Evolutionary conservation across 30 jellyfish, hydroid and myxozoan species (phyloP).

Genomic region (Hydractinia echinata): DNA sequence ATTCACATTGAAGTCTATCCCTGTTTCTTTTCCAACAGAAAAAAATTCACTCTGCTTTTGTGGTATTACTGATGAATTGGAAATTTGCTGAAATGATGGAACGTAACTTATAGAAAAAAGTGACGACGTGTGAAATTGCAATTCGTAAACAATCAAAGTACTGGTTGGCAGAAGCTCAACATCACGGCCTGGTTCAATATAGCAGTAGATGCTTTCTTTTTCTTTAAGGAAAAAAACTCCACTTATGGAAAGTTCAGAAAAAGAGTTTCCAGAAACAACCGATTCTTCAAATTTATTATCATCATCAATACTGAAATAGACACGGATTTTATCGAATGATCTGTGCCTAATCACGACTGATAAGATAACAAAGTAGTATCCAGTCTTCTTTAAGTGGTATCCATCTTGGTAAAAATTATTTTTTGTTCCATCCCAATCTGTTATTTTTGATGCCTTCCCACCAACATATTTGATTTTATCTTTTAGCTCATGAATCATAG

Average conservation of each 20-base stretch:
- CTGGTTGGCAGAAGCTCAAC: background rate
- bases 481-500: background rate
- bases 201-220: background rate
- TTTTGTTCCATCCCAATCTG: background rate
- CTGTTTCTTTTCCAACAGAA: no score
- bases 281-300: background rate
- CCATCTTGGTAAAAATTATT: constrained; percentile 8
- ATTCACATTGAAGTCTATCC: no score
- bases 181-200: background rate
- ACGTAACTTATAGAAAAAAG: background rate
- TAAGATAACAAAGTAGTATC: constrained; percentile 1
- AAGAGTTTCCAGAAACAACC: background rate
- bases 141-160: background rate
- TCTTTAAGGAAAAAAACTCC: constrained; percentile 7
- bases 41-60: no score
- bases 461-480: background rate
- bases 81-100: no score
- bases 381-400: constrained; percentile 13
- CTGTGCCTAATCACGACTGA: background rate
- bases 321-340: background rate
- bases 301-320: background rate
- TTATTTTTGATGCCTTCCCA: background rate
- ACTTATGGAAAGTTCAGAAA: background rate
- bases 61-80: no score
- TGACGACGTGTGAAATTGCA: background rate